Evolutionary conservation across 1,140 invertebrate species (phyloP).

Genomic region (Physella acuta): DNA sequence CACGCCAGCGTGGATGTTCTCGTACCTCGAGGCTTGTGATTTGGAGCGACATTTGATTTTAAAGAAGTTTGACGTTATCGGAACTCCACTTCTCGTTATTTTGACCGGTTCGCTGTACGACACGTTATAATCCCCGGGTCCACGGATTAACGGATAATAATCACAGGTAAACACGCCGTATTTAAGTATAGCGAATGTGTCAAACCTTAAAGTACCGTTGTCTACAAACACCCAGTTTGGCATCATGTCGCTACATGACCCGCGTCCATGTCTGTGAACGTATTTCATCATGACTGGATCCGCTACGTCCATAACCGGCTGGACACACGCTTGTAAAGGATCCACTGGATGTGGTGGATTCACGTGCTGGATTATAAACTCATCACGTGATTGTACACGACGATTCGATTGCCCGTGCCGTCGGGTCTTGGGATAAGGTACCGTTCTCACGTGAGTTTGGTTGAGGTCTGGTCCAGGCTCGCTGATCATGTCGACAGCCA

Average conservation of each 20-base stretch:
- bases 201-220: slow-evolving; percentile 39
- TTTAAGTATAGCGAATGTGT: slow-evolving; percentile 23
- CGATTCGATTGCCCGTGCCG: too few species aligned
- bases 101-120: slow-evolving; percentile 22
- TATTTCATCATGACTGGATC: slow-evolving; percentile 72
- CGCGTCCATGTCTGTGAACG: slow-evolving; percentile 65
- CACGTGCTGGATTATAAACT: too few species aligned
- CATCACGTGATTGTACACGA: too few species aligned
- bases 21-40: slow-evolving; percentile 36
- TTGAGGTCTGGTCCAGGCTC: too few species aligned
- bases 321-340: slow-evolving; percentile 66
- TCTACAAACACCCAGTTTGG: slow-evolving; percentile 39
- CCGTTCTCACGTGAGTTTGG: too few species aligned
- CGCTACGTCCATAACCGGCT: slow-evolving; percentile 68
- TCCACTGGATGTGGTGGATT: too few species aligned
- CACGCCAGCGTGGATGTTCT: slow-evolving; percentile 48
- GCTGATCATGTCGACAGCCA: too few species aligned
- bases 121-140: slow-evolving; percentile 29
- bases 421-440: too few species aligned
- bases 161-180: slow-evolving; percentile 36
- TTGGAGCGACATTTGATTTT: slow-evolving; percentile 40
- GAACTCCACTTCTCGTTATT: slow-evolving; percentile 32
- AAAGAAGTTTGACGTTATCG: slow-evolving; percentile 44
- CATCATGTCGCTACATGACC: slow-evolving; percentile 67
- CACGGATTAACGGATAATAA: slow-evolving; percentile 36